A percentile compares a stretch with the other conserved stretches of the same genome.
phyloP scores from a whole-genome alignment of 1,140 invertebrate genomes.

The Coptotermes formosanus region DNA sequence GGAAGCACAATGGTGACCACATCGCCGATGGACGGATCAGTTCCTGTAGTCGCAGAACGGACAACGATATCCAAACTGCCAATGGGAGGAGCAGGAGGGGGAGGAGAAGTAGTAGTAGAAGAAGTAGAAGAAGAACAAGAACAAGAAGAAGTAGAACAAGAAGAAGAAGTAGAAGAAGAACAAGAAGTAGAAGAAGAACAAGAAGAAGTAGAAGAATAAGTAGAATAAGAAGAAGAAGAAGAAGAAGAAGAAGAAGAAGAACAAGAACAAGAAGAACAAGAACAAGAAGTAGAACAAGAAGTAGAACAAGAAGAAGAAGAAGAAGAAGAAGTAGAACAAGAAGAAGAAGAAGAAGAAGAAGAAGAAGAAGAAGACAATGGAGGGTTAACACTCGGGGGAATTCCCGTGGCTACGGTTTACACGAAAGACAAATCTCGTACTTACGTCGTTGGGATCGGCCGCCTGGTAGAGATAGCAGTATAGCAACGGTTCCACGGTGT shows the following conservation, averaged over 20 bases:
- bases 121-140: no score
- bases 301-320: background rate
- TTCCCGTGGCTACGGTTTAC: no score
- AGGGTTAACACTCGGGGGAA: background rate
- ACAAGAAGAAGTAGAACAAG: no score
- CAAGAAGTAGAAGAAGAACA: background rate
- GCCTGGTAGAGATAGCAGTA: constrained; percentile 65
- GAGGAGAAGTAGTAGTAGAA: no score
- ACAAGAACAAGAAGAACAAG: no score
- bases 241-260: background rate
- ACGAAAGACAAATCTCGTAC: constrained; percentile 37
- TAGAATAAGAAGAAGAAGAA: no score
- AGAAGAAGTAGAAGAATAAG: background rate
- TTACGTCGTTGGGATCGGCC: constrained; percentile 59
- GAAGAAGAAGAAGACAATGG: background rate
- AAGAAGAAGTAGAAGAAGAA: background rate
- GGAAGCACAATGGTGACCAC: no score
- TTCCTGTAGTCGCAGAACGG: no score
- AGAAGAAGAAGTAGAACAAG: background rate
- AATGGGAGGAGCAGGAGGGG: no score
- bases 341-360: constrained; percentile 6
- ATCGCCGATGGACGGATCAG: no score
- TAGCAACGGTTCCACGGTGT: constrained; percentile 60
- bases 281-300: background rate
- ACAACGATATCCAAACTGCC: no score